Conservation (phyloP, 1,140 invertebrate species). For the Lepidotrigona ventralis region DNA sequence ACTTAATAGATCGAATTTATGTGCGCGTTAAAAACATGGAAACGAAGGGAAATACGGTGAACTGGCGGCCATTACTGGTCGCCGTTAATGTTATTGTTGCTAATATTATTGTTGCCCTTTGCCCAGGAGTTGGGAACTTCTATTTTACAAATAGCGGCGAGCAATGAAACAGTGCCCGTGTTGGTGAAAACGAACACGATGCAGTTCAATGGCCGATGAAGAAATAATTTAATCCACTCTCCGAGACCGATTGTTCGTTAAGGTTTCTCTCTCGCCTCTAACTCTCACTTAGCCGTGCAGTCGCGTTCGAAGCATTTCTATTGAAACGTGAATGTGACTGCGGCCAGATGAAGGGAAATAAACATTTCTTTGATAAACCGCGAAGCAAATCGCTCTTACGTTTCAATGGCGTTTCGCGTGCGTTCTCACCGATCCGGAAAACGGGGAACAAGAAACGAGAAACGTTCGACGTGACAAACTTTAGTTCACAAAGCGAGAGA, state of each 20-base stretch:
- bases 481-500: background rate
- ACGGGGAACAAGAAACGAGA: background rate
- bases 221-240: background rate
- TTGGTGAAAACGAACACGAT: background rate
- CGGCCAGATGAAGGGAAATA: no score
- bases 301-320: no score
- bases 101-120: background rate
- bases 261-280: background rate
- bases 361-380: no score
- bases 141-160: no score
- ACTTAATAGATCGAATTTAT: background rate
- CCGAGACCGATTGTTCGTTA: background rate
- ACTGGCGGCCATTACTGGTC: background rate
- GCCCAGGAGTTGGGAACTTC: background rate
- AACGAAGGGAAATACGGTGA: background rate
- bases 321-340: no score
- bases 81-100: background rate
- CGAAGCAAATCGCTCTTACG: background rate
- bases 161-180: no score
- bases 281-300: no score
- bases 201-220: background rate
- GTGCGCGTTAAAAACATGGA: background rate
- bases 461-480: background rate
- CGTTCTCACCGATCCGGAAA: background rate
- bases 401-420: background rate